phyloP scores from a whole-genome alignment of 2,113 vertebrate genomes.

The Stegastes partitus region DNA sequence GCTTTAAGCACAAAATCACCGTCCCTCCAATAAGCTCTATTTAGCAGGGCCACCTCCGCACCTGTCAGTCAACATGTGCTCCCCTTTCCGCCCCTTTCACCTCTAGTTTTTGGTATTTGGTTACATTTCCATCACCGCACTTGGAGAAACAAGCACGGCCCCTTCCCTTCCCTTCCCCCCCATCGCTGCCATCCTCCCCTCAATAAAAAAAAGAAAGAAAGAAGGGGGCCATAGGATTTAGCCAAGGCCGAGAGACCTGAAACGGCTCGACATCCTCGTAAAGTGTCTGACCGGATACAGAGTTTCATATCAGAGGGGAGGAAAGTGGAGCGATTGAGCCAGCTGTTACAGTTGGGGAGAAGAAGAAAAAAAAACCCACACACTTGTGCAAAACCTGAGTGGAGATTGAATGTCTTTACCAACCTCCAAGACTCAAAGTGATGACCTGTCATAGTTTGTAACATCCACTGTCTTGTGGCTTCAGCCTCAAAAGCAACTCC shows the following conservation, averaged over 20 bases:
- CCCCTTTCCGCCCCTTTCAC: slow-evolving; percentile 61
- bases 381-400: slow-evolving; percentile 51
- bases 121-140: slow-evolving; percentile 77
- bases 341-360: slow-evolving; percentile 74
- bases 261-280: slow-evolving; percentile 78
- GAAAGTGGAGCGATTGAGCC: slow-evolving; percentile 59
- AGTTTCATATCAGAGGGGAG: slow-evolving; percentile 75
- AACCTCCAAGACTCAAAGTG: slow-evolving; percentile 50
- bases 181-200: slow-evolving; percentile 49
- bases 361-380: not conserved
- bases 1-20: slow-evolving; percentile 41
- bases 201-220: too few species aligned
- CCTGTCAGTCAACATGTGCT: slow-evolving; percentile 81
- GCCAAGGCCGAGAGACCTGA: slow-evolving; percentile 71
- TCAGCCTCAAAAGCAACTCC: not conserved
- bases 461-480: slow-evolving; percentile 46
- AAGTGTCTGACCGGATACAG: slow-evolving; percentile 80
- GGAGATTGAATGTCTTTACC: slow-evolving; percentile 76
- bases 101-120: slow-evolving; percentile 76
- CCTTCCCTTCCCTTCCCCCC: not conserved
- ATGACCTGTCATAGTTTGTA: slow-evolving; percentile 60
- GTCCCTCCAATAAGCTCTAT: slow-evolving; percentile 39
- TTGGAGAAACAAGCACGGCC: slow-evolving; percentile 44
- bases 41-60: slow-evolving; percentile 73
- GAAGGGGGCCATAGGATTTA: slow-evolving; percentile 66